Conservation (phyloP, 2,888 invertebrate genomes). For the Xestia ashworthii region DNA sequence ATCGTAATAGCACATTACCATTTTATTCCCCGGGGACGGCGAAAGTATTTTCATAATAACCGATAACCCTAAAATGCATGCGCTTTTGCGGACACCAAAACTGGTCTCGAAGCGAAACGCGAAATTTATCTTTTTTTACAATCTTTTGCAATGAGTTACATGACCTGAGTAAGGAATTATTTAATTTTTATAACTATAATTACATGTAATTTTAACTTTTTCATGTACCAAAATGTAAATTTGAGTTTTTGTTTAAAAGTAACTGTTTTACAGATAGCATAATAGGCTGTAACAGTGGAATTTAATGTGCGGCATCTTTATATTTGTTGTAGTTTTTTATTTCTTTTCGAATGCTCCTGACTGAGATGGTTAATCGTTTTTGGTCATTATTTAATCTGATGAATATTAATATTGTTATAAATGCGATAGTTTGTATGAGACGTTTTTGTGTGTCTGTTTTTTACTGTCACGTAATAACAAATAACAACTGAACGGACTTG, state of each 20-base stretch:
- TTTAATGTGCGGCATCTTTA: not conserved
- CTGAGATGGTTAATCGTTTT: not conserved
- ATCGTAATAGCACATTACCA: too few species aligned
- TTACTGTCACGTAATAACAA: too few species aligned
- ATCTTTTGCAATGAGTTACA: conserved; percentile 34
- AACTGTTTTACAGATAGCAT: conserved; percentile 21
- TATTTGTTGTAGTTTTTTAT: not conserved
- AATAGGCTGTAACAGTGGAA: not conserved
- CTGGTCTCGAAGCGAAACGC: conserved; percentile 42
- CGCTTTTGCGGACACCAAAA: conserved; percentile 39
- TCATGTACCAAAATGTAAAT: conserved; percentile 13
- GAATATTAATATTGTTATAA: too few species aligned
- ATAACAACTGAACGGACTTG: too few species aligned
- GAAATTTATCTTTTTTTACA: conserved; percentile 34
- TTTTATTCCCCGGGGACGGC: too few species aligned
- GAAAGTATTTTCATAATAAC: too few species aligned
- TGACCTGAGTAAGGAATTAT: conserved; percentile 10
- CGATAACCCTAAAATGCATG: conserved; percentile 50
- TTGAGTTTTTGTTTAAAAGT: conserved; percentile 24
- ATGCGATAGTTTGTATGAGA: too few species aligned
- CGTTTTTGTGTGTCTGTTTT: too few species aligned
- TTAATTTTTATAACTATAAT: conserved; percentile 41
- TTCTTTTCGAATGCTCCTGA: not conserved
- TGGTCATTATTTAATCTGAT: not conserved
- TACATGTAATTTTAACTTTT: conserved; percentile 20